Base-by-base conservation (phyloP, 2,797 vertebrate genomes). In the Gadopsis bispinosus region DNA sequence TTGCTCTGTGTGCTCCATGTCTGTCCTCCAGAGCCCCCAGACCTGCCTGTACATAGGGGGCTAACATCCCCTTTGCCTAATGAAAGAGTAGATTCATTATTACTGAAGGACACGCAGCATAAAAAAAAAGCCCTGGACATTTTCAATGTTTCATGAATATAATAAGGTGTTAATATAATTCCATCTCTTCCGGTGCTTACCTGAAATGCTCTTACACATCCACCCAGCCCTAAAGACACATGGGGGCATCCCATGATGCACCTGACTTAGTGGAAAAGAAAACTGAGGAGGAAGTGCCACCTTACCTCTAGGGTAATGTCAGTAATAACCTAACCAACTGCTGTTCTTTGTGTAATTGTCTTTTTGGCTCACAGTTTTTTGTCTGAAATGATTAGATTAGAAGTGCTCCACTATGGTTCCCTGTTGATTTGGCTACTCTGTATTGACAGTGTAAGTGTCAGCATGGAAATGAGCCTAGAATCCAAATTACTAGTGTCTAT, bases 41-140 rank as follows among this genome's bases (percentile, higher is more conserved):
- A 63, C 56, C 69, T 6, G 35, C 79, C 77, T 78, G 63, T 45
- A 87, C 81, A 83, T 73, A 55, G 50, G 51, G 75, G 65, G 78
- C 29, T 14, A 90, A 85, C 69, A 56, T 73, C 78, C 73, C 76
- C 56, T 72, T 77, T 86, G 22, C 64, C 47, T 83, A 75, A 67
- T 83, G 85, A 91, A 92, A 83, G 83, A 74, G 72, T 71, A 66
- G 83, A 93, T 93, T 86, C 94, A 94, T 95, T 92, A 93, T 94
- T 94, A 87, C 88, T 92, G 88, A 93, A 92, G 90, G 91, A 81
- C 91, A 91, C 2, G 45, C 35, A 11, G 61, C 67, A 79, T 53
- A 82, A 83, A 84, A 87, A 86, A 86, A 68, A 83, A 73, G 68
- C 48, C 76, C 81, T 73, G 74, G 84, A 92, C 85, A 87, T 88